Evolutionary conservation across 2,888 invertebrate genomes (phyloP), one percentile per base, ranked within the genome.

Genomic region (Julus scandinavius): DNA sequence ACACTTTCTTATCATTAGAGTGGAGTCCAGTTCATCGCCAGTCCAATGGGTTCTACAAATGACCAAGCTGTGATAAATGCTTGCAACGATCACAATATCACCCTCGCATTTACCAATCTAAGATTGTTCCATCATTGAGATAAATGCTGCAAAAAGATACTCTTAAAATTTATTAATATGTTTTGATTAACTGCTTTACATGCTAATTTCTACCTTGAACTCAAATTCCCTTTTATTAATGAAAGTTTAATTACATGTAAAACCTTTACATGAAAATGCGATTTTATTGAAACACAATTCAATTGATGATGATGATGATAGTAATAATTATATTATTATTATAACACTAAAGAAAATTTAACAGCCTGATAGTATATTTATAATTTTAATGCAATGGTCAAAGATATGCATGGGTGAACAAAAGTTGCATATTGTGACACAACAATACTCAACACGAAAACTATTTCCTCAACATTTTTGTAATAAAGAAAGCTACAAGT

Each of bases 41-140:
- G 98, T 92, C 99, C 99, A 15, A 94, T 97, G 0, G 99, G 99
- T 13, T 99, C 99, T 1, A 97, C 95, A 90, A 99, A 98, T 92
- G 99, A 99, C 92, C 94, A 95, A 88, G 96, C 95, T 90, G 97
- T 99, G 11, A 96, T 97, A 90, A 94, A 95, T 86, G 98, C 99
- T 20, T 99, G 99, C 92, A 95, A 99, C 92, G 97, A 98, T 90
- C 97, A 98, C 92, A 95, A 95, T 88, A 97, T 99, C 90, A 94
- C 95, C 4, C 93, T 99, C 91, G 95, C 96, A 6, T 98, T 99
- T 92, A 98, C 98, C 29, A 96, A 96, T 92, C 93, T 98, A 40
- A 94, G 99, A 89, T 94, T 99, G 17, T 99, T 99, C 95, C 99
- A 99, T 92, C 99, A 99, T 92, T 99, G 93, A 94, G 45, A 7